phyloP scores from a whole-genome alignment of 2,888 invertebrate genomes.

The Psylliodes chrysocephalus region DNA sequence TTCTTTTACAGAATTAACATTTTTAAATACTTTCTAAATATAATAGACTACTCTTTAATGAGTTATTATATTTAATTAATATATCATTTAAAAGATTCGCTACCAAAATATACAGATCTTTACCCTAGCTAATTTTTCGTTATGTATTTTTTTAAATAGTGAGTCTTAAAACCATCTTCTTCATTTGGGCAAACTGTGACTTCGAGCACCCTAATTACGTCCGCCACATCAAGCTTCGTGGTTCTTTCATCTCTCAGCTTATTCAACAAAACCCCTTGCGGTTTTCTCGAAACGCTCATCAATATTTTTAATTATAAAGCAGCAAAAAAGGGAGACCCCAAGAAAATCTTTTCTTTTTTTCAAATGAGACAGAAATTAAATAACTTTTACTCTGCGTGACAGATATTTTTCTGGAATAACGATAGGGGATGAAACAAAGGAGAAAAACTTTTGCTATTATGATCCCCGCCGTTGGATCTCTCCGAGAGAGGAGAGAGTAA shows the following conservation, averaged over 20 bases:
- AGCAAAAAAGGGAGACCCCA: slow-evolving; percentile 9
- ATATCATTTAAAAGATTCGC: no score
- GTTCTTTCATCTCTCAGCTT: slow-evolving; percentile 4
- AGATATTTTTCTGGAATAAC: slow-evolving; percentile 42
- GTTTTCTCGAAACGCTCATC: slow-evolving; percentile 19
- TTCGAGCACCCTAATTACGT: slow-evolving; percentile 21
- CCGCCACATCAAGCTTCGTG: slow-evolving; percentile 17
- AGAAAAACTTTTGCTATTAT: slow-evolving; percentile 54
- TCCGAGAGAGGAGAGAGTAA: slow-evolving; percentile 49
- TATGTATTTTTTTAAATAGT: no score
- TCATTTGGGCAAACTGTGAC: no score
- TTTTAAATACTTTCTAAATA: no score
- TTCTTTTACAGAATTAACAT: no score
- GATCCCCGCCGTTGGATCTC: slow-evolving; percentile 46
- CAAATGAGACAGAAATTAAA: slow-evolving; percentile 37
- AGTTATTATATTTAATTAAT: no score
- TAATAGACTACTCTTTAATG: no score
- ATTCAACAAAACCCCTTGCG: slow-evolving; percentile 16
- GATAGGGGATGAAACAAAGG: slow-evolving; percentile 43
- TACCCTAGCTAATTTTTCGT: no score
- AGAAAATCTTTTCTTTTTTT: slow-evolving; percentile 32
- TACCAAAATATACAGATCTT: no score
- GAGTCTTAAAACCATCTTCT: no score
- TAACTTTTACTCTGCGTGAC: slow-evolving; percentile 37
- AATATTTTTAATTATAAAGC: slow-evolving; percentile 26